Base-by-base conservation (phyloP, 2,113 vertebrate genomes). In the Bos javanicus region DNA sequence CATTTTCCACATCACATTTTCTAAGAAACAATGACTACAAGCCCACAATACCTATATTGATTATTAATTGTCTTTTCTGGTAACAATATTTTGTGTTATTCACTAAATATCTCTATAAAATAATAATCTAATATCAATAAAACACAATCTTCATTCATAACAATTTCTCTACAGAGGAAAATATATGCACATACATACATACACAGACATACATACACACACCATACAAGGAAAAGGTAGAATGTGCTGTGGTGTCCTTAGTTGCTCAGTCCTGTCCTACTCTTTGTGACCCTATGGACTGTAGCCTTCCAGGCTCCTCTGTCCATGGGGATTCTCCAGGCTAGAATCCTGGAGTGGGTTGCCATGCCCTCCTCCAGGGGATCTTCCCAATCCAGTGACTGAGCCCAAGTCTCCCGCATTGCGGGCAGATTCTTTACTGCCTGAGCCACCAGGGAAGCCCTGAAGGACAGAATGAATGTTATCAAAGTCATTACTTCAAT, bases 41-140 rank as follows among this genome's bases (percentile, higher is more conserved):
- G 9, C 3, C 1, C 0, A 46, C 1, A 54, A 1, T 23, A 60
- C 1, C 5, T 15, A 14, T 85, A 28, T 3, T 90, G 21, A 62
- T 57, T 85, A 12, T 46, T 3, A 74, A 16, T 52, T 93, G 17
- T 14, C 36, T 54, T 81, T 67, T 81, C 30, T 14, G 74, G 67
- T 0, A 86, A 86, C 0, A 83, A 56, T 43, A 48, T 81, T 96
- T 95, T 52, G 14, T 83, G 3, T 88, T 76, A 60, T 46, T 74
- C 21, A 84, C 5, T 30, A 78, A 91, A 12, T 59, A 67, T 10
- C 21, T 10, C 28, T 23, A 67, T 5, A n/a, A 88, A 82, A 39
- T 71, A 80, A 30, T 54, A 48, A 60, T 46, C 7, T 87, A 71
- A 80, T 60, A 59, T 83, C 52, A 94, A 74, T 60, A 67, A 92